Conservation (phyloP, 2,113 vertebrate genomes). For the Hepsetus odoe region DNA sequence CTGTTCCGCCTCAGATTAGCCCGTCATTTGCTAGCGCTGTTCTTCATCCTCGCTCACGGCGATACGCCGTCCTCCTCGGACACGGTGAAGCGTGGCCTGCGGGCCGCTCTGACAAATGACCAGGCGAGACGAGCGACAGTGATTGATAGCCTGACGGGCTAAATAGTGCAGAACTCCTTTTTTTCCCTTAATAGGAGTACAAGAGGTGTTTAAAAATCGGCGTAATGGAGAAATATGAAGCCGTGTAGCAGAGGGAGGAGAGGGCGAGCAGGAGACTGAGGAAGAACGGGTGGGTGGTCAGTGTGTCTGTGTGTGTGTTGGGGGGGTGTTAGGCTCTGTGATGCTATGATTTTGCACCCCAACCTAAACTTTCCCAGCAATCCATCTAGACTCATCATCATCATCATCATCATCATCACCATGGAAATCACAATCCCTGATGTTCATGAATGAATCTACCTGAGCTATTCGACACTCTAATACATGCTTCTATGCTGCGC, state of each 20-base stretch:
- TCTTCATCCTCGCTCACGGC: constrained; percentile 67
- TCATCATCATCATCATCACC: constrained; percentile 24
- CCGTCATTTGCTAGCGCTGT: constrained; percentile 78
- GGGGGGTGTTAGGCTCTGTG: constrained; percentile 29
- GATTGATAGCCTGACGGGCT: constrained; percentile 77
- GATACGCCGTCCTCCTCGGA: constrained; percentile 69
- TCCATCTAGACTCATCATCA: constrained; percentile 16
- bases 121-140: constrained; percentile 69
- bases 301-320: constrained; percentile 14
- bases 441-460: neutral
- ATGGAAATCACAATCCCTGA: neutral
- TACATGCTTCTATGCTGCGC: neutral
- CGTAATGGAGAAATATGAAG: constrained; percentile 75
- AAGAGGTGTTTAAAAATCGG: constrained; percentile 82
- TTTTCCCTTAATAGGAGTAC: constrained; percentile 70
- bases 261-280: constrained; percentile 48
- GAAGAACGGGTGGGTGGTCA: constrained; percentile 2
- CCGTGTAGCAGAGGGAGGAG: constrained; percentile 44
- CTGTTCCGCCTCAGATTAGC: constrained; percentile 78
- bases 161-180: constrained; percentile 81
- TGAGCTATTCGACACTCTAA: constrained; percentile 25
- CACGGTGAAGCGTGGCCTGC: constrained; percentile 73
- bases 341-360: neutral
- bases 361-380: constrained; percentile 17
- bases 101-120: constrained; percentile 81